Evolutionary conservation across 2,113 vertebrate genomes (phyloP).

Genomic region (Rallus limicola): DNA sequence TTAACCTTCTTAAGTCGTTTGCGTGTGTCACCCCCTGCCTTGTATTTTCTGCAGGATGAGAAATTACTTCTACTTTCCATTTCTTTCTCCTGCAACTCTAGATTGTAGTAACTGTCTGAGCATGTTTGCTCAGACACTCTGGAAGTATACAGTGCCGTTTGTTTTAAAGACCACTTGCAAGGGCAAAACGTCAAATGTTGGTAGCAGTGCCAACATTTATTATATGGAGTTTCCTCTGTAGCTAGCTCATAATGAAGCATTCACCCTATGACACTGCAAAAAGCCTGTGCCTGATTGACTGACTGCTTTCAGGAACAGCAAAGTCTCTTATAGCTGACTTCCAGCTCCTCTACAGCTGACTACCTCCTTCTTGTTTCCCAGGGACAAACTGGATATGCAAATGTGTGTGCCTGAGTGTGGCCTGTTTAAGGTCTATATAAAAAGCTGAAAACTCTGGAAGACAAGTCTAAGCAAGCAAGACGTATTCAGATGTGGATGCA

Average conservation of each 20-base stretch:
- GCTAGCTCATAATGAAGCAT: neutral
- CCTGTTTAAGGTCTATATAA: neutral
- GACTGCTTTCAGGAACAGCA: neutral
- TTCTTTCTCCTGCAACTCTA: neutral
- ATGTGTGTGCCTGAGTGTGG: neutral
- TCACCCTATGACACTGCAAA: neutral
- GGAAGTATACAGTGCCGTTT: neutral
- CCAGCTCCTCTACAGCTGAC: neutral
- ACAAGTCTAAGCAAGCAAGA: neutral
- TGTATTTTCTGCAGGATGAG: neutral
- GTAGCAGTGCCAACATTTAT: neutral
- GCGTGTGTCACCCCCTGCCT: neutral
- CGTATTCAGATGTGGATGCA: neutral
- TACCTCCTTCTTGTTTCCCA: neutral
- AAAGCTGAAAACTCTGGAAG: neutral
- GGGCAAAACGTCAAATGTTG: neutral
- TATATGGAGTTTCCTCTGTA: neutral
- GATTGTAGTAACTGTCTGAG: neutral
- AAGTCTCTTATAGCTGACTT: neutral
- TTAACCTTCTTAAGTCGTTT: neutral
- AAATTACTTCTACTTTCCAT: neutral
- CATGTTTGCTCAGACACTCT: neutral
- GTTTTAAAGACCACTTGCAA: neutral
- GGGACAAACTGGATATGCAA: neutral
- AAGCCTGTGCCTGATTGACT: neutral